Base-by-base conservation (phyloP, 1,140 invertebrate species). In the Heterodera carotae region DNA sequence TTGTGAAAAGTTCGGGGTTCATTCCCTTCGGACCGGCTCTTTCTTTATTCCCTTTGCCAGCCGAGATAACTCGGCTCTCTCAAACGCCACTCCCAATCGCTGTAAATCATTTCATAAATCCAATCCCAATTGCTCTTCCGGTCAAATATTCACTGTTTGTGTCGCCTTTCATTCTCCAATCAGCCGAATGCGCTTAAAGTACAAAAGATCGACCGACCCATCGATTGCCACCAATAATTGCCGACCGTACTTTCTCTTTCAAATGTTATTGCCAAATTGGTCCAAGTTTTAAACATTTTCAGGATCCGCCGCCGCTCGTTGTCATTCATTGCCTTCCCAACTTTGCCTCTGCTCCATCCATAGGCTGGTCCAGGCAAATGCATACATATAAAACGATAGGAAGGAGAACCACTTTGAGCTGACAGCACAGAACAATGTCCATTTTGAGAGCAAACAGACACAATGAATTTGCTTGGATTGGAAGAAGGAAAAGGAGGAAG, bases 351-450 rank as follows among this genome's bases (percentile, higher is more conserved):
- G n/a, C 12, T 18, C 12, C n/a, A 34, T 62, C 60, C 60, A 62
- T 62, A 10, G 62, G 48, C 48, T 53, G 48, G 48, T 53, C 48
- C 48, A 53, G 18, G 48, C 48, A 53, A 53, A 53, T 53, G 12
- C 39, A 43, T 12, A 43, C 39, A 43, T 43, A 43, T 43, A 53
- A 18, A 53, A 53, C 48, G 48, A 53, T 53, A 53, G 48, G 48
- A 18, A 22, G 48, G 48, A 22, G 48, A 22, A 53, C 48, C 48
- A 53, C 48, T 53, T 53, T 22, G 48, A 53, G 48, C 48, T 53
- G 48, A 53, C 48, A 53, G 48, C 39, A 62, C 27, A 34, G 62
- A 66, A 66, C 62, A 66, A 66, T 66, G 62, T 66, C 62, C 62
- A 66, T 66, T 66, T 66, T 10, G 62, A 34, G 62, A 29, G 62